Evolutionary conservation across 2,888 invertebrate genomes (phyloP), one percentile per base, ranked within the genome.

Genomic region (Spisula subtruncata): DNA sequence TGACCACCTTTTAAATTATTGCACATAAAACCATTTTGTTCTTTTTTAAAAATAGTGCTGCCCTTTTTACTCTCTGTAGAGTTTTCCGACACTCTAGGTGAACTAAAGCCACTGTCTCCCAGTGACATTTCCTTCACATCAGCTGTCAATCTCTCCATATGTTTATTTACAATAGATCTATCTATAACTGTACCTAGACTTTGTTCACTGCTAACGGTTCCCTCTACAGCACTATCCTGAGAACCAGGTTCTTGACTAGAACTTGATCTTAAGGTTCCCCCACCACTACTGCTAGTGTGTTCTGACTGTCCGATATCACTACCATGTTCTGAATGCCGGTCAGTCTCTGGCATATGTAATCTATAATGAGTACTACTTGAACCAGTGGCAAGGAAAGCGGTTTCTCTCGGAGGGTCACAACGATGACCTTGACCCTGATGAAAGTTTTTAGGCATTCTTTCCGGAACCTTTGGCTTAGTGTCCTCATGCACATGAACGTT

Each of bases 101-200:
- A 95, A 87, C 94, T 95, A 90, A 95, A 95, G 4, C 95, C 95
- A 92, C 95, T 95, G 86, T 95, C 96, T 16, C 94, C 94, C 0
- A 95, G 91, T 48, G 91, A 92, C n/a, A 94, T 41, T 32, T 95
- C 93, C 51, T 92, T 85, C 0, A 93, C 89, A 29, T 94, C 92
- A 4, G 89, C 88, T 12, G 91, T 90, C 12, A 94, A 82, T 29
- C 90, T 91, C 32, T 93, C 92, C 1, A 93, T 54, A 12, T 88
- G 88, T 85, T 91, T 93, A 81, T 91, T 89, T 12, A 84, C 86
- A 14, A 56, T 75, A 18, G 35, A 66, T 32, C 82, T 86, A 83
- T 93, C 66, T 35, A 94, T 88, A 18, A 95, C 95, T 20, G 95
- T 95, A 51, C 94, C 94, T 32, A 93, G 91, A 89, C 95, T 95